Conservation (phyloP, 2,888 invertebrate species). For the Tethea ocularis region DNA sequence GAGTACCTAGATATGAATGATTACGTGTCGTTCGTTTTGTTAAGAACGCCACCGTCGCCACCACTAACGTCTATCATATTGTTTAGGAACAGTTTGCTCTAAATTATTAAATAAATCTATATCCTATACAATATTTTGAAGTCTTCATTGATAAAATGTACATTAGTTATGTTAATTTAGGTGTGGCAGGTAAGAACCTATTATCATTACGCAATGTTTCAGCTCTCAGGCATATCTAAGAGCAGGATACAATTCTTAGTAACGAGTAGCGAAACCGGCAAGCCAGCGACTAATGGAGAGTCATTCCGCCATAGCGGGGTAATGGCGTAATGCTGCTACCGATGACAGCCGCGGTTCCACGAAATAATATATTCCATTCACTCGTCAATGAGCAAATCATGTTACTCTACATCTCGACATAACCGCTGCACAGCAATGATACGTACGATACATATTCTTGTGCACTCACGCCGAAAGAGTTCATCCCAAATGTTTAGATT, state of each 20-base stretch:
- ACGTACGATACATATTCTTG: constrained; percentile 18
- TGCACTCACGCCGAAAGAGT: constrained; percentile 30
- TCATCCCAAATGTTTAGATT: constrained; percentile 51
- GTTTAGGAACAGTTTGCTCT: no score
- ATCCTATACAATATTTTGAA: no score
- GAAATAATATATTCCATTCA: constrained; percentile 62
- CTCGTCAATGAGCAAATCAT: constrained; percentile 58
- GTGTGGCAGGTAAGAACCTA: constrained; percentile 34
- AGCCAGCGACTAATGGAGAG: constrained; percentile 56
- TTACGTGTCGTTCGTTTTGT: no score
- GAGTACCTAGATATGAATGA: no score
- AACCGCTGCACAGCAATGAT: constrained; percentile 20
- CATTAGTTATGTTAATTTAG: constrained; percentile 18
- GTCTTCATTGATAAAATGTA: no score
- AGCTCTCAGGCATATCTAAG: constrained; percentile 41
- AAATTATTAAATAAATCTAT: no score
- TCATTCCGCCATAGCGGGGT: constrained; percentile 44
- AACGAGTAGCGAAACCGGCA: constrained; percentile 16
- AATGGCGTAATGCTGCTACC: constrained; percentile 62
- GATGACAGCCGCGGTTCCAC: constrained; percentile 63
- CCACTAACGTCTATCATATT: no score
- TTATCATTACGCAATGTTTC: constrained; percentile 11
- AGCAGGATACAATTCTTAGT: constrained; percentile 61
- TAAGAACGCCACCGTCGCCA: no score
- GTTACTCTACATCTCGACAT: constrained; percentile 34